A percentile compares a stretch with the other conserved stretches of the same genome.
These are phyloP conservation scores for Laothoe populi DNA, from an alignment of 2,888 invertebrate species.

Conservation along the genomic window DNA sequence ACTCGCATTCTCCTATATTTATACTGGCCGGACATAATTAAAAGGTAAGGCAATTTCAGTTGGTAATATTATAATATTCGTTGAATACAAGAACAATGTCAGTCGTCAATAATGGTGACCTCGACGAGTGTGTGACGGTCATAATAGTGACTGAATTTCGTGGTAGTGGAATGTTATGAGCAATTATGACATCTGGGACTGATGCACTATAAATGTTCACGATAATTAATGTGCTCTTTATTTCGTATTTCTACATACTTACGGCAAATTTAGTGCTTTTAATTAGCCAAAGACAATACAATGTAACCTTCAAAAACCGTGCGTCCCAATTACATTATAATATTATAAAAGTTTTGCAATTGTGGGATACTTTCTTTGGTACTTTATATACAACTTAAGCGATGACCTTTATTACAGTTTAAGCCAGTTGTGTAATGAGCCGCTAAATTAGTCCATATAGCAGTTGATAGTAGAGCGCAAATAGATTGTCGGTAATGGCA, in stretches of 20 bases:
- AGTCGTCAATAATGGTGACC: constrained; percentile 78
- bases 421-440: constrained; percentile 2
- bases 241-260: background rate
- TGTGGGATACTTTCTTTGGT: constrained; percentile 8
- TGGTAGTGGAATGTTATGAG: constrained; percentile 72
- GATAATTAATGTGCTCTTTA: constrained; percentile 1
- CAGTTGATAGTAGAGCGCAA: constrained; percentile 20
- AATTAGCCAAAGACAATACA: constrained; percentile 19
- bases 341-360: constrained; percentile 17
- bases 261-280: background rate
- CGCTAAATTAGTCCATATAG: constrained; percentile 30
- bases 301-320: background rate
- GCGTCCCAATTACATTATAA: constrained; percentile 11
- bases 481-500: constrained; percentile 8
- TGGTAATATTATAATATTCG: constrained; percentile 48
- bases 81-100: constrained; percentile 72
- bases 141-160: constrained; percentile 68
- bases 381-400: constrained; percentile 27
- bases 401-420: background rate
- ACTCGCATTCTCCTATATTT: constrained; percentile 61
- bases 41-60: constrained; percentile 67
- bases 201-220: constrained; percentile 30
- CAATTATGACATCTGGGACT: constrained; percentile 50
- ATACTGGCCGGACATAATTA: constrained; percentile 78
- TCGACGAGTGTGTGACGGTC: constrained; percentile 70